phyloP scores from a whole-genome alignment of 1,140 invertebrate genomes.

The Dendroctonus valens region DNA sequence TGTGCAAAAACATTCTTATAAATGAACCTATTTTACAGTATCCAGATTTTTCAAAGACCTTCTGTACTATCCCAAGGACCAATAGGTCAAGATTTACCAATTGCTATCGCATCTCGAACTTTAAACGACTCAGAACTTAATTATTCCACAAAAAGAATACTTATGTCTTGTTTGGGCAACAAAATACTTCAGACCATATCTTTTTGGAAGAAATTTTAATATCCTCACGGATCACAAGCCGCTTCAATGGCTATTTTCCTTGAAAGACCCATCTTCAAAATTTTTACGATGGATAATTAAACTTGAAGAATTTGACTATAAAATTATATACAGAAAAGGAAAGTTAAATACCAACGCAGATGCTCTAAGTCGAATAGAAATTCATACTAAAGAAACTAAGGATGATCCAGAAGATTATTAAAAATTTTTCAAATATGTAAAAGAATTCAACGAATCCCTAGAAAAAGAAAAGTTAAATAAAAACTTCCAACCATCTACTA shows the following conservation, averaged over 20 bases:
- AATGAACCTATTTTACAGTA: no score
- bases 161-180: no score
- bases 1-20: no score
- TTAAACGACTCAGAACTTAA: background rate
- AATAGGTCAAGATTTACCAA: no score
- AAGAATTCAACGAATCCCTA: background rate
- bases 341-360: background rate
- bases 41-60: no score
- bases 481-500: no score
- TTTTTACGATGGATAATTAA: background rate
- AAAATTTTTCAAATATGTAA: slow-evolving; percentile 7
- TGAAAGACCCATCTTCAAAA: background rate
- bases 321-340: background rate
- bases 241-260: background rate
- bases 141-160: background rate
- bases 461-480: no score
- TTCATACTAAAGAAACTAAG: slow-evolving; percentile 1
- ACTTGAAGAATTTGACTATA: background rate
- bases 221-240: background rate
- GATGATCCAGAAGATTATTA: slow-evolving; percentile 8
- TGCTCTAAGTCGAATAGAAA: background rate
- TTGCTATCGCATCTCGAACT: no score
- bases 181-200: background rate
- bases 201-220: background rate
- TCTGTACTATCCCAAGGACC: no score